Evolutionary conservation across 2,888 invertebrate genomes (phyloP), one percentile per base, ranked within the genome.

Genomic region (Ecliptopera silaceata): DNA sequence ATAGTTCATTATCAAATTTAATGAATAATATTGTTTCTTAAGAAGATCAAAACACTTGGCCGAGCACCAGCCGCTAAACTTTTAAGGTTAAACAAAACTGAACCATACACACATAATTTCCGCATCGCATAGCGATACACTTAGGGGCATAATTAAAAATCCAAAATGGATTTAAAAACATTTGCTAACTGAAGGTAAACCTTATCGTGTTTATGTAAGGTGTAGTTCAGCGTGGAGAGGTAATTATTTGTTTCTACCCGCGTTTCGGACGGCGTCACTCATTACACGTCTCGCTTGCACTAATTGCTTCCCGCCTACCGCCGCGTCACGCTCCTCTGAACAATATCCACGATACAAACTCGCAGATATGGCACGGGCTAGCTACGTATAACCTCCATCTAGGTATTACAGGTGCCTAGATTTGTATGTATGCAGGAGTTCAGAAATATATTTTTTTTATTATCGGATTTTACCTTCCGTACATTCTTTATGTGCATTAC

Each of bases 271-370:
- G 53, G 69, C 74, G 71, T 73, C 78, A 72, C 77, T 84, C 83
- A 84, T 84, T 84, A 82, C 79, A 80, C 77, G 80, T 77, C 68
- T 73, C 75, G 73, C 69, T 75, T 68, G 78, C 66, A 74, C 75
- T 84, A 84, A 86, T 86, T 84, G 80, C 73, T 81, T 82, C 71
- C 78, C 76, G 75, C 68, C 65, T 63, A 38, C 49, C 45, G 31
- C 38, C 34, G 36, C 57, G 29, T 48, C 44, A 39, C 60, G 50
- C 59, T 26, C 12, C 46, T 31, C 52, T 45, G 53, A 56, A 50
- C 51, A 54, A 64, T 54, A 47, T 54, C 32, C 58, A 44, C 22
- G 31, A 49, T 46, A 12, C 52, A 47, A 34, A 48, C 42, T 39
- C 38, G 31, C 41, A 59, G 26, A 39, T 44, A 48, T 45, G 47